A percentile compares a stretch with the other conserved stretches of the same genome.
phyloP scores from a whole-genome alignment of 2,888 invertebrate species.

The Brachycybe producta region DNA sequence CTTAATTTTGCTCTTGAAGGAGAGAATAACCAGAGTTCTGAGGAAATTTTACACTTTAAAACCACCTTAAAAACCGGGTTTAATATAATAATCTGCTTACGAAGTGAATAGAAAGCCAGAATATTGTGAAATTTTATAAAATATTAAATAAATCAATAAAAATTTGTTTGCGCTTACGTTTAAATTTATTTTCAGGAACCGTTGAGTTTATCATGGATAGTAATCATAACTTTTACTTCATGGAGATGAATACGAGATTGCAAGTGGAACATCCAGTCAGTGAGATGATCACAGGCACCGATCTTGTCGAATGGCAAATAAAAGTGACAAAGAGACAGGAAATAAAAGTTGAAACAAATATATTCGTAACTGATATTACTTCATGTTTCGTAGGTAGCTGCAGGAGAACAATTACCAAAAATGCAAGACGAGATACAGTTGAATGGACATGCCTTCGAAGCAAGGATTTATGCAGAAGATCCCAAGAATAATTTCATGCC shows the following conservation, averaged over 20 bases:
- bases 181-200: no score
- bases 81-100: no score
- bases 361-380: background rate
- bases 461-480: conserved; percentile 87
- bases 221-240: conserved; percentile 84
- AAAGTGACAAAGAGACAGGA: conserved; percentile 26
- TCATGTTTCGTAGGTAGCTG: conserved; percentile 47
- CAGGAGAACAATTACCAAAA: conserved; percentile 70
- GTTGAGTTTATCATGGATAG: conserved; percentile 93
- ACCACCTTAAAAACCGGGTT: no score
- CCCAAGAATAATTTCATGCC: conserved; percentile 69
- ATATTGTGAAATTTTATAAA: no score
- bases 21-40: no score
- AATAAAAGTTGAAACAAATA: background rate
- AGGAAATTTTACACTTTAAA: no score
- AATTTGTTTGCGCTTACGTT: no score
- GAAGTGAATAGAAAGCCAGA: no score
- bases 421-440: conserved; percentile 63
- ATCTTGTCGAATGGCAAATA: conserved; percentile 94
- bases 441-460: conserved; percentile 86
- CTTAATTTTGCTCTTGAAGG: no score
- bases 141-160: no score
- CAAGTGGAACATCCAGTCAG: conserved; percentile 95
- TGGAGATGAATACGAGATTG: conserved; percentile 99
- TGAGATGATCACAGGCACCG: conserved; percentile 93